Evolutionary conservation across 2,888 invertebrate genomes (phyloP).

Genomic region (Unio pictorum): DNA sequence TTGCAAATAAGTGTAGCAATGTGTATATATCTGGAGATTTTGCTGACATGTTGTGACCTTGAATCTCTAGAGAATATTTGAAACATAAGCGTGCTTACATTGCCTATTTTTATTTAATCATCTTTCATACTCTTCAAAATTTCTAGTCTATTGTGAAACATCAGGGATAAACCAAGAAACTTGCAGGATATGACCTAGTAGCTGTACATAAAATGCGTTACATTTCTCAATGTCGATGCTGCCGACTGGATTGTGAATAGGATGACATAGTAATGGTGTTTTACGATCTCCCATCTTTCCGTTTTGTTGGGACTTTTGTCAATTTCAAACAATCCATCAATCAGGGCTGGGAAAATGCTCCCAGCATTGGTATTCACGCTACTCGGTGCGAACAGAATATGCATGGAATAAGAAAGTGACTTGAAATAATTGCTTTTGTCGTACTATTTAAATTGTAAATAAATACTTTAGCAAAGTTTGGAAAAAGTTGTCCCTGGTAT

Average conservation of each 20-base stretch:
- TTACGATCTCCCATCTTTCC: constrained; percentile 44
- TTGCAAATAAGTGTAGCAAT: too few species aligned
- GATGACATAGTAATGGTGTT: constrained; percentile 50
- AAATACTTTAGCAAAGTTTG: neutral
- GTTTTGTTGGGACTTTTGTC: constrained; percentile 23
- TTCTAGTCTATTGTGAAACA: too few species aligned
- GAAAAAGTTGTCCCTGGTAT: neutral
- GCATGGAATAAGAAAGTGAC: constrained; percentile 17
- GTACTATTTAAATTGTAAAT: neutral
- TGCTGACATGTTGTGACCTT: too few species aligned
- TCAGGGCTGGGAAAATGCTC: constrained; percentile 64
- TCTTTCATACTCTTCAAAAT: too few species aligned
- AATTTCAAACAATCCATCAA: constrained; percentile 60
- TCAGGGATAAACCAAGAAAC: neutral
- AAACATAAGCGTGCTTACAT: too few species aligned
- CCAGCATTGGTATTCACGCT: constrained; percentile 57
- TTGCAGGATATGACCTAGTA: constrained; percentile 7
- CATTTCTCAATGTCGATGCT: constrained; percentile 46
- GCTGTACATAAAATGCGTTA: constrained; percentile 34
- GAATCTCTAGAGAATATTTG: too few species aligned
- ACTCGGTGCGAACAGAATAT: constrained; percentile 65
- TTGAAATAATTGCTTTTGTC: too few species aligned
- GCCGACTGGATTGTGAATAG: constrained; percentile 49
- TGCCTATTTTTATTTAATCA: too few species aligned
- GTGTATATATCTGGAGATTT: too few species aligned